Evolutionary conservation across 2,797 vertebrate genomes (phyloP).

Genomic region (Lepilemur ruficaudatus): DNA sequence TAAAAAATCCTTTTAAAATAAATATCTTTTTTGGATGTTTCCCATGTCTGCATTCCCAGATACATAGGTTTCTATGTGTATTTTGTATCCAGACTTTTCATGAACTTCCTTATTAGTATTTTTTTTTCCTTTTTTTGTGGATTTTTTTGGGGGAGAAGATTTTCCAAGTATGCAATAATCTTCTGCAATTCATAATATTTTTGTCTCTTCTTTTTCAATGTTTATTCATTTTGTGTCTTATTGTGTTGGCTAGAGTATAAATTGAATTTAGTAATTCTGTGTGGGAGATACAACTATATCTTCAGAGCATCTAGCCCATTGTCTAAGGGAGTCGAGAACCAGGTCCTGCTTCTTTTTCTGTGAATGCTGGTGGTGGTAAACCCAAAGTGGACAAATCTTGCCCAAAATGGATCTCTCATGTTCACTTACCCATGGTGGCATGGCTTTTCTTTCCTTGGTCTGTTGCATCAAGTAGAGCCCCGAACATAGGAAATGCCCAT

Average conservation of each 20-base stretch:
- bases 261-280: neutral
- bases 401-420: too few species aligned
- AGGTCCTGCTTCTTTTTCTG: neutral
- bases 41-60: neutral
- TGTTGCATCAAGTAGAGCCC: neutral
- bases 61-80: neutral
- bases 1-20: neutral
- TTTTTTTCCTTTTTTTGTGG: neutral
- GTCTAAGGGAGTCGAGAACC: neutral
- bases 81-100: slow-evolving; percentile 16
- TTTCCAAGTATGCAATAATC: neutral
- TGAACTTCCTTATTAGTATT: slow-evolving; percentile 1
- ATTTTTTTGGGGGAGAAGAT: neutral
- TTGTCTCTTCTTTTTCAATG: neutral
- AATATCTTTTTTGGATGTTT: neutral
- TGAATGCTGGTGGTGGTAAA: neutral
- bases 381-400: neutral
- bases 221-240: slow-evolving; percentile 16
- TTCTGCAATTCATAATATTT: neutral
- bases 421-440: neutral
- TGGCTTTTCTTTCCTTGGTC: neutral
- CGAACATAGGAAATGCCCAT: neutral
- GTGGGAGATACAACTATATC: neutral
- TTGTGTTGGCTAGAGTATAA: neutral
- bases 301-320: neutral